Conservation (phyloP, 2,797 vertebrate genomes). For the Peromyscus melanophrys region DNA sequence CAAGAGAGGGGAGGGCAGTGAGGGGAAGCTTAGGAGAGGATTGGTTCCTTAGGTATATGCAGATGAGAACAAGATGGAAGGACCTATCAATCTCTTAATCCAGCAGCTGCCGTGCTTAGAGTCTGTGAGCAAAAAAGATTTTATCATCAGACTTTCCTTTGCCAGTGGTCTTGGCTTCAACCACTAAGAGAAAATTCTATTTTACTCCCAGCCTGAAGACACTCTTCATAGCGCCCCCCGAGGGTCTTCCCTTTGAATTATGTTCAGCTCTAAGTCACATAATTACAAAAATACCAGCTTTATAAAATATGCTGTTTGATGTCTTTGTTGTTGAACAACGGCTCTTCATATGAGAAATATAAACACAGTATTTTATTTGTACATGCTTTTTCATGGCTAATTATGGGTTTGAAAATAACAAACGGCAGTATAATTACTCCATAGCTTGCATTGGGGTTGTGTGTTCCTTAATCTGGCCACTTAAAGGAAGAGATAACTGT, state of each 20-base stretch:
- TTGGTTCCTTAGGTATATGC: neutral
- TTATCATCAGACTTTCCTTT: constrained; percentile 39
- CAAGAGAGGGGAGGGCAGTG: neutral
- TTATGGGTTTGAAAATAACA: constrained; percentile 74
- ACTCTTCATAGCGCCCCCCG: neutral
- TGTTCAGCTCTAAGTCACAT: constrained; percentile 28
- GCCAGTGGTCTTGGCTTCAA: constrained; percentile 20
- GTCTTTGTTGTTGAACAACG: constrained; percentile 59
- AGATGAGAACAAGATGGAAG: neutral
- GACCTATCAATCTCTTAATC: constrained; percentile 2
- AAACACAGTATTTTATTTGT: constrained; percentile 69
- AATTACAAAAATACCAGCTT: constrained; percentile 73
- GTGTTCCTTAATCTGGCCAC: constrained; percentile 58
- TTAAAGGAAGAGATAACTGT: constrained; percentile 62
- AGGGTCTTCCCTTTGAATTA: constrained; percentile 31
- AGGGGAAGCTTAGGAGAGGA: neutral
- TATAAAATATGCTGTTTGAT: constrained; percentile 72
- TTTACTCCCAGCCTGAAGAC: neutral
- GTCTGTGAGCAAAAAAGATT: neutral
- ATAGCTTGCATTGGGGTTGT: constrained; percentile 9
- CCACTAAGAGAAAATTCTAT: constrained; percentile 4
- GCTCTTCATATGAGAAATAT: constrained; percentile 62
- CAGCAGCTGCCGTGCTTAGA: neutral
- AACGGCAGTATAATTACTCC: constrained; percentile 45
- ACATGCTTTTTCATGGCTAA: constrained; percentile 75